A percentile compares a stretch with the other conserved stretches of the same genome.
Evolutionary conservation across 2,888 invertebrate genomes (phyloP).

Genomic region (Nemoura dubitans): DNA sequence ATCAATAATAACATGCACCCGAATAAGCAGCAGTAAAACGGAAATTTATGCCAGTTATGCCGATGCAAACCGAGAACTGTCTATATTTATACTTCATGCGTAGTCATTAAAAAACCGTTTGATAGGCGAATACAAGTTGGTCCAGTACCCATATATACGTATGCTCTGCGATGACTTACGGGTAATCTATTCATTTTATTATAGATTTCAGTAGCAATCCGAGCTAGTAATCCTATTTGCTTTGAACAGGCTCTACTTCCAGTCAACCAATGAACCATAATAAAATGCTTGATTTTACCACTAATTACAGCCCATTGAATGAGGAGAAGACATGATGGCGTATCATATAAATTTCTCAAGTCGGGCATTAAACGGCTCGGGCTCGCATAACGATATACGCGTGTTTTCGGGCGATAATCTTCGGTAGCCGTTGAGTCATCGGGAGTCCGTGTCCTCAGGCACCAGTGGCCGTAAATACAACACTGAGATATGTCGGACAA

Average conservation of each 20-base stretch:
- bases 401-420: constrained; percentile 32
- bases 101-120: not conserved
- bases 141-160: not conserved
- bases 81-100: not conserved
- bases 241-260: not conserved
- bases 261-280: not conserved
- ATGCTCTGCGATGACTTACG: not conserved
- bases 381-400: constrained; percentile 18
- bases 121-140: not conserved
- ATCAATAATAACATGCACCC: not conserved
- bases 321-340: constrained; percentile 7
- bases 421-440: constrained; percentile 39
- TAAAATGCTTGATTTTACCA: constrained; percentile 25
- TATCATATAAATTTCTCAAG: constrained; percentile 19
- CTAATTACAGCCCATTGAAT: constrained; percentile 39
- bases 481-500: constrained; percentile 34
- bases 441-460: constrained; percentile 2
- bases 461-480: constrained; percentile 7
- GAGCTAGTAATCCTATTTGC: constrained; percentile 10
- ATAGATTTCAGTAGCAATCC: constrained; percentile 17
- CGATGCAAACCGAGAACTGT: not conserved
- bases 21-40: not conserved
- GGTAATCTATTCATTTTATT: not conserved
- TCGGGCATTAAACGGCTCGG: not conserved
- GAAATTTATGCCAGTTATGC: not conserved